Evolutionary conservation across 2,888 invertebrate species (phyloP), one percentile per base, ranked within the genome.

Genomic region (Athalia rosae): DNA sequence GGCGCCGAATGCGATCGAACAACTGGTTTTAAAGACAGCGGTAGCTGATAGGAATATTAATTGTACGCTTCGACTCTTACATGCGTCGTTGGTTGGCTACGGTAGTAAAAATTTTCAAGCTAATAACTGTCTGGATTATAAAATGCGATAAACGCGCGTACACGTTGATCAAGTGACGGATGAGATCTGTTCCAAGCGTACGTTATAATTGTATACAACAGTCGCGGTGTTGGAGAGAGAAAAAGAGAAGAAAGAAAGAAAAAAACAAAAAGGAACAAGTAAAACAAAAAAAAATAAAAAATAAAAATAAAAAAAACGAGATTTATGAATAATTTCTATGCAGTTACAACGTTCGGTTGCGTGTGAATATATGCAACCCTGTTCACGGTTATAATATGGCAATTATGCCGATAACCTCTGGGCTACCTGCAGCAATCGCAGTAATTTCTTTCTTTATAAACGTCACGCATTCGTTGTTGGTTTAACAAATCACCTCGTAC

Each of bases 1-100:
- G 15, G 8, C 43, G n/a, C 11, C 28, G 67, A 53, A 28, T 43
- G 43, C 48, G 28, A 28, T 28, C 13, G 28, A 43, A 71, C 53
- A 53, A 50, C 67, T 53, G 50, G 67, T 67, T 67, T 64, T 45
- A 8, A 8, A 47, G 53, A 41, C 28, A 9, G 53, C 9, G 53
- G 53, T n/a, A 58, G 58, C 50, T 58, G 71, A 71, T 58, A 45
- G 71, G 71, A 71, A 71, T 71, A 71, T 71, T 58, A 71, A 71
- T 71, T 56, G 58, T 58, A 53, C 7, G 45, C 41, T 71, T 71
- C 58, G 58, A 71, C 71, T 71, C 45, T 41, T 13, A 50, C 53
- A 53, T 53, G 7, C 9, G 53, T n/a, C 53, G 7, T 53, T 9
- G 3, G 43, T 11, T 43, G 71, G 71, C 56, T 15, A 15, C 45